Percentiles rank a stretch among this genome's conserved stretches.
Evolutionary conservation across 2,113 vertebrate species (phyloP).

Genomic region (Percina caprodes): DNA sequence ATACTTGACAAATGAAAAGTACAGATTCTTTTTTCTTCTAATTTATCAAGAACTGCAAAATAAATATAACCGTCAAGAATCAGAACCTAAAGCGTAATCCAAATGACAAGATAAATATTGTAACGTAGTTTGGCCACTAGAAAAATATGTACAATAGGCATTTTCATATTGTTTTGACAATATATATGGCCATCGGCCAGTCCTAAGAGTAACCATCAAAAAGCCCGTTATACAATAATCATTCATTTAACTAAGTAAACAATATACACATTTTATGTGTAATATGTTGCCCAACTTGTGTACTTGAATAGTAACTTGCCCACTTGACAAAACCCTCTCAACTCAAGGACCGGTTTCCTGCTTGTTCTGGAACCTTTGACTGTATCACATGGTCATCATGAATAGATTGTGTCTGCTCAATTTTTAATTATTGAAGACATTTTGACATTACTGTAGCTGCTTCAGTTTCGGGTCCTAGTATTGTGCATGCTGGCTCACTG

Average conservation of each 20-base stretch:
- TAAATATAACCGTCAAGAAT: no score
- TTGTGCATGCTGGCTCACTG: not conserved
- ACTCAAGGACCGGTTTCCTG: no score
- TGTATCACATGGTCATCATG: not conserved
- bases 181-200: no score
- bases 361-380: constrained; percentile 1
- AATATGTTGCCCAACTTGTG: not conserved
- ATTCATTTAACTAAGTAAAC: not conserved
- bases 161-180: no score
- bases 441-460: not conserved
- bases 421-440: not conserved
- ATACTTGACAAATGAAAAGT: no score
- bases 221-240: not conserved
- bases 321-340: not conserved
- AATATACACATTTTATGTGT: not conserved
- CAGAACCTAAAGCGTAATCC: no score
- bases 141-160: no score
- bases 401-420: not conserved
- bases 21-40: no score
- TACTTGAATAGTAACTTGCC: not conserved
- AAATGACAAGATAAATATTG: no score
- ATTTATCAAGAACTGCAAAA: no score
- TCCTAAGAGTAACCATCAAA: no score
- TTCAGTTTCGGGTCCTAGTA: not conserved
- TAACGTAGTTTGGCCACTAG: no score